Evolutionary conservation across 1,140 invertebrate genomes (phyloP), one percentile per base, ranked within the genome.

Genomic region (Episyrphus balteatus): DNA sequence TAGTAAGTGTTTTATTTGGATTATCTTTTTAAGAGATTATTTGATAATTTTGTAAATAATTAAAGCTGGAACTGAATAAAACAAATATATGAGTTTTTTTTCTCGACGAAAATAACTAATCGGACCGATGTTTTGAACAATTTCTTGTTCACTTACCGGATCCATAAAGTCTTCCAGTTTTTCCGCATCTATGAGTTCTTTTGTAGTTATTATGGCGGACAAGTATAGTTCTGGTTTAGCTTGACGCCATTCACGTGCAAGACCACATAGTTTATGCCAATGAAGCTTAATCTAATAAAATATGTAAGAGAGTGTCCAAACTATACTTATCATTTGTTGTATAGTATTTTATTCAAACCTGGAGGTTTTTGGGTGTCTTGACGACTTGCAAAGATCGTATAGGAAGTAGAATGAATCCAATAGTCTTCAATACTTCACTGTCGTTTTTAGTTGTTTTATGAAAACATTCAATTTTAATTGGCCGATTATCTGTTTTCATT

Each of bases 201-300:
- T 26, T 5, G 21, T 26, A 8, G 21, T 26, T 26, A 62, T 50
- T 17, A 65, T 60, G 32, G 56, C 53, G 40, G 64, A 47, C 46
- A 65, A 51, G 14, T 59, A 52, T 5, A 65, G 58, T 41, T 65
- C 59, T 18, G 62, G 62, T 32, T 60, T 62, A 15, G 55, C 55
- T 8, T 53, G 54, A 0, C 56, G 57, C 31, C 54, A 59, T 36
- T 62, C 55, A 15, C 44, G 54, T 41, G 50, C 55, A 10, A 50
- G 51, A 37, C 54, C 62, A 32, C 53, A 57, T 10, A 65, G 42
- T 46, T 65, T 65, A 44, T 65, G 59, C 62, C 62, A 65, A 44
- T 57, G 49, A 42, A 55, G 51, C 42, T 62, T 65, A 1, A 62
- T 21, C 21, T 61, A 38, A 52, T 3, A 42, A 26, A 34, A 21